Conservation (phyloP, 1,140 invertebrate species). For the Ylistrum balloti region DNA sequence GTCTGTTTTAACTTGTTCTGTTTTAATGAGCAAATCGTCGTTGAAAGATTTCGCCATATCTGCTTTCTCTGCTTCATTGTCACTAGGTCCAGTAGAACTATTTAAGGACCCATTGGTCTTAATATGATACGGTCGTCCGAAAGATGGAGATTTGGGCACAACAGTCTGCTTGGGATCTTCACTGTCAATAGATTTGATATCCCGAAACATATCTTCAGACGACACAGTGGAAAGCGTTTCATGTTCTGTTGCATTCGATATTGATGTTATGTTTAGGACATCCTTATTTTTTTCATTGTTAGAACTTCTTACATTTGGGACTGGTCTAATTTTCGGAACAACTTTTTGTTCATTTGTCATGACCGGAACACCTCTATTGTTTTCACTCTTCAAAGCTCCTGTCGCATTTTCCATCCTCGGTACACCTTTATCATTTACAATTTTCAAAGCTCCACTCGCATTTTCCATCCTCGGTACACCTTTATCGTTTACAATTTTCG, state of each 20-base stretch:
- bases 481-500: background rate
- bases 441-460: background rate
- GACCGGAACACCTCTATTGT: background rate
- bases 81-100: background rate
- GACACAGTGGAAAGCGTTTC: background rate
- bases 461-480: background rate
- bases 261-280: background rate
- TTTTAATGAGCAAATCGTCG: background rate
- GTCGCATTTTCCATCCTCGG: background rate
- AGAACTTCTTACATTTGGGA: background rate
- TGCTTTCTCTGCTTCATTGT: background rate
- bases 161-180: background rate
- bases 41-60: background rate
- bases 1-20: background rate
- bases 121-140: background rate
- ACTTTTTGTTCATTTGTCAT: background rate
- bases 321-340: background rate
- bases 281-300: background rate
- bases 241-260: background rate
- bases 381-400: background rate
- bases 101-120: constrained; percentile 12
- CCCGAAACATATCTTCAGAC: background rate
- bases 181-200: background rate
- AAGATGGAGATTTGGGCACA: background rate
- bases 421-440: background rate